Evolutionary conservation across 2,888 invertebrate genomes (phyloP).

Genomic region (Matsumyia berberina): DNA sequence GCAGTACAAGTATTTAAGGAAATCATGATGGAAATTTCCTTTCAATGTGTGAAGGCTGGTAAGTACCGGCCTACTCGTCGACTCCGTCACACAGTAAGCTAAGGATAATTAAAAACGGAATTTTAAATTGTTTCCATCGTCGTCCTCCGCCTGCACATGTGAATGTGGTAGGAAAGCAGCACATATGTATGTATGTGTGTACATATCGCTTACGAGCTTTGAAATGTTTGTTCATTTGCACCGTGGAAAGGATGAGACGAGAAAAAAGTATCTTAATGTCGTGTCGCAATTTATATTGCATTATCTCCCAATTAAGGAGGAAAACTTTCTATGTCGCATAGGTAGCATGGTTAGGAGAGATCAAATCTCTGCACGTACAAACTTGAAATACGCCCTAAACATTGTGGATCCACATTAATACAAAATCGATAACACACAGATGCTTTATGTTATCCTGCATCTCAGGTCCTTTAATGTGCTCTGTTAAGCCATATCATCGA

Average conservation of each 20-base stretch:
- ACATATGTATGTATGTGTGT: constrained; percentile 5
- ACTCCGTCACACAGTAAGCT: constrained; percentile 36
- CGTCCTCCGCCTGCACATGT: constrained; percentile 9
- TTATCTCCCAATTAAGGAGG: constrained; percentile 7
- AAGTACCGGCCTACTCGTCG: neutral
- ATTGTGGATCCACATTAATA: no score
- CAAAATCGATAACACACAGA: no score
- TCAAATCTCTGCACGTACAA: constrained; percentile 27
- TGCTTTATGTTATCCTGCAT: no score
- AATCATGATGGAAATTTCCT: constrained; percentile 71
- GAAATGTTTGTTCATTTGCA: constrained; percentile 18
- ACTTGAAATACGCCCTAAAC: no score
- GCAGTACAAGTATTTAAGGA: constrained; percentile 57
- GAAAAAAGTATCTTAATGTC: constrained; percentile 13
- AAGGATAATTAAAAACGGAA: constrained; percentile 72
- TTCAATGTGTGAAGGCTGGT: constrained; percentile 48
- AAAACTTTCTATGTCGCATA: neutral
- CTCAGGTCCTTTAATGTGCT: no score
- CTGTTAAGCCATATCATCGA: no score
- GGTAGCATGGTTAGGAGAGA: neutral
- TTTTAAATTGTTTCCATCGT: constrained; percentile 72
- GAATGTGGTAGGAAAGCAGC: neutral
- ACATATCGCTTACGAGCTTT: constrained; percentile 3
- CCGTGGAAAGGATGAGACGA: neutral
- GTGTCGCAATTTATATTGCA: constrained; percentile 6